phyloP scores from a whole-genome alignment of 2,113 vertebrate genomes.

The Sprattus sprattus region DNA sequence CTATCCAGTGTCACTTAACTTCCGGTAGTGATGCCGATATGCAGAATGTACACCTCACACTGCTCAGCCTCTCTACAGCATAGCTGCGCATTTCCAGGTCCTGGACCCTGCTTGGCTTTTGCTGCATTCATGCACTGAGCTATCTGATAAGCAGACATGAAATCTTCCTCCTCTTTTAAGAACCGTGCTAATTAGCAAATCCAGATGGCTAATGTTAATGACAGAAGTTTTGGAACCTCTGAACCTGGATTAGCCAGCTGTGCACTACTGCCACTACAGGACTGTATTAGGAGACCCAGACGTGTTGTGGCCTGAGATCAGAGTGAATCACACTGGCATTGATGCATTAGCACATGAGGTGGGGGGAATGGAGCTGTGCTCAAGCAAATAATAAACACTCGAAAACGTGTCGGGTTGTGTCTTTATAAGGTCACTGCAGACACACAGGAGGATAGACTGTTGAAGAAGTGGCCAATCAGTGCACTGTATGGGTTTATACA shows the following conservation, averaged over 20 bases:
- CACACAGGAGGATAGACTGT: conserved; percentile 1
- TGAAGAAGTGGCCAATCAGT: not conserved
- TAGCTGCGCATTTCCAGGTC: not conserved
- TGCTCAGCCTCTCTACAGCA: not conserved
- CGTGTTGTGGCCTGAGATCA: not conserved
- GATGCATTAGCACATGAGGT: conserved; percentile 34
- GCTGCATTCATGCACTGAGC: not conserved
- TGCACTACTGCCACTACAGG: not conserved
- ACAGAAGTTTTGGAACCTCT: not conserved
- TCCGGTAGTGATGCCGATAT: not conserved
- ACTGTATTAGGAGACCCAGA: conserved; percentile 42
- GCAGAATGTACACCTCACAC: not conserved
- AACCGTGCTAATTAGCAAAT: not conserved
- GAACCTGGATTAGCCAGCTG: not conserved
- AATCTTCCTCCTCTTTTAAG: not conserved
- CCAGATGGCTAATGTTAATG: not conserved
- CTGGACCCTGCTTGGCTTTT: not conserved
- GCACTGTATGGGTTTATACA: not conserved
- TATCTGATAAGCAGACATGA: not conserved
- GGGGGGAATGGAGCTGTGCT: conserved; percentile 43
- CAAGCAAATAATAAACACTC: conserved; percentile 49
- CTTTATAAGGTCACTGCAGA: conserved; percentile 53
- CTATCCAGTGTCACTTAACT: conserved; percentile 2
- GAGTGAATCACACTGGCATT: conserved; percentile 32
- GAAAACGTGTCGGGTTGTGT: conserved; percentile 51